phyloP scores from a whole-genome alignment of 2,888 invertebrate genomes.

The Elmis aenea region DNA sequence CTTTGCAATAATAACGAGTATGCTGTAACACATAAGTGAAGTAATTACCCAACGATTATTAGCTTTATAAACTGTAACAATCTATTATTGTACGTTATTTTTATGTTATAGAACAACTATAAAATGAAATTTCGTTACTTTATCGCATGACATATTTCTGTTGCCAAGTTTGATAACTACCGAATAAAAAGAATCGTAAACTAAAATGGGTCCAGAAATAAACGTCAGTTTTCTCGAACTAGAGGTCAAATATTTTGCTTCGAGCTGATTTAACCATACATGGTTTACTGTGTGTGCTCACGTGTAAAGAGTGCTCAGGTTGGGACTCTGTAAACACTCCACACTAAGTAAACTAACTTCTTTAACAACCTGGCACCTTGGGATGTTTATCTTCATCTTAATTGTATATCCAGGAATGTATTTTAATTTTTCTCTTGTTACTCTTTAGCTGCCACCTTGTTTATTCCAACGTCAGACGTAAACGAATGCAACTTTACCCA shows the following conservation, averaged over 20 bases:
- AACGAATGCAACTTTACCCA: too few relatives aligned
- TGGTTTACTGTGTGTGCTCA: conserved; percentile 8
- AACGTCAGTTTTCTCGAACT: conserved; percentile 6
- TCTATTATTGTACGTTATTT: too few relatives aligned
- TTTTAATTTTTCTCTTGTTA: conserved; percentile 12
- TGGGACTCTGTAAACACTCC: conserved; percentile 15
- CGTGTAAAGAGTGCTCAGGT: conserved; percentile 15
- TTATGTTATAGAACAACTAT: too few relatives aligned
- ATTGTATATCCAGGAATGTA: conserved; percentile 18
- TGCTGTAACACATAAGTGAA: too few relatives aligned
- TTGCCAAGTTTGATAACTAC: conserved; percentile 7
- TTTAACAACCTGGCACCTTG: conserved; percentile 16
- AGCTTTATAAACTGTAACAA: too few relatives aligned
- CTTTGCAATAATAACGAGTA: too few relatives aligned
- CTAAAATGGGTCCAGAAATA: neutral
- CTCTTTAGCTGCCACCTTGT: conserved; percentile 9
- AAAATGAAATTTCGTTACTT: too few relatives aligned
- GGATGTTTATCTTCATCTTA: conserved; percentile 20
- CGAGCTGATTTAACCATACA: conserved; percentile 4
- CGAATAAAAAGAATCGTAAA: conserved; percentile 7
- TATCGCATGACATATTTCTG: too few relatives aligned
- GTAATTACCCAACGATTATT: too few relatives aligned
- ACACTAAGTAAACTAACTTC: conserved; percentile 15
- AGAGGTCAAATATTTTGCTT: conserved; percentile 13
- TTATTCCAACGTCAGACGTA: too few relatives aligned